A percentile compares a stretch with the other conserved stretches of the same genome.
These are phyloP conservation scores for Odontothrips loti DNA, from an alignment of 2,888 invertebrate genomes.

Conservation along the genomic window DNA sequence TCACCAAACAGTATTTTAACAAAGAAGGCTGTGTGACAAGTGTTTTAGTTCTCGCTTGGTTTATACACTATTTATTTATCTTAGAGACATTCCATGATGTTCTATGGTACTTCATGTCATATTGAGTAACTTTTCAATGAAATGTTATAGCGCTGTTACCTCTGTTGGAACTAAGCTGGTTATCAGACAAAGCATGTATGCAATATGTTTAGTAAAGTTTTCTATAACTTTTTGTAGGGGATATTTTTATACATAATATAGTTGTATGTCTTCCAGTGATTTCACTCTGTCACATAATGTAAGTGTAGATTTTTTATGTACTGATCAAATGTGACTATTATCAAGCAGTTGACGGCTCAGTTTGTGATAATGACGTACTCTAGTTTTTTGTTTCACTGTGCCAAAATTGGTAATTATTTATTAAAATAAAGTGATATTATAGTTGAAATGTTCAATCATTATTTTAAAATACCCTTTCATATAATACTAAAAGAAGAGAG, in stretches of 20 bases:
- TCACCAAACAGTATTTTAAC: background rate
- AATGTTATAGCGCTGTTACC: background rate
- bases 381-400: background rate
- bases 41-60: conserved; percentile 1
- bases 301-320: background rate
- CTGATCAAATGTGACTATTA: background rate
- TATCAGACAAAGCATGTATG: too few relatives aligned
- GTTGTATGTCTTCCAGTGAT: conserved; percentile 18
- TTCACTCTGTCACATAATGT: conserved; percentile 3
- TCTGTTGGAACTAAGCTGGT: too few relatives aligned
- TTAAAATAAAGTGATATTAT: background rate
- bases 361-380: conserved; percentile 22
- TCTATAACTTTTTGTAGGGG: background rate
- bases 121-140: background rate
- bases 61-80: conserved; percentile 1
- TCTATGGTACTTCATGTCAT: background rate
- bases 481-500: too few relatives aligned
- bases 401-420: conserved; percentile 5
- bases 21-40: conserved; percentile 23
- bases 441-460: background rate
- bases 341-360: background rate
- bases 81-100: conserved; percentile 23
- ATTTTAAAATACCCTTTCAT: background rate
- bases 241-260: background rate
- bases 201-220: background rate